These are phyloP conservation scores for Ramphastos sulfuratus DNA, from an alignment of 2,113 vertebrate species.

Conservation along the genomic window DNA sequence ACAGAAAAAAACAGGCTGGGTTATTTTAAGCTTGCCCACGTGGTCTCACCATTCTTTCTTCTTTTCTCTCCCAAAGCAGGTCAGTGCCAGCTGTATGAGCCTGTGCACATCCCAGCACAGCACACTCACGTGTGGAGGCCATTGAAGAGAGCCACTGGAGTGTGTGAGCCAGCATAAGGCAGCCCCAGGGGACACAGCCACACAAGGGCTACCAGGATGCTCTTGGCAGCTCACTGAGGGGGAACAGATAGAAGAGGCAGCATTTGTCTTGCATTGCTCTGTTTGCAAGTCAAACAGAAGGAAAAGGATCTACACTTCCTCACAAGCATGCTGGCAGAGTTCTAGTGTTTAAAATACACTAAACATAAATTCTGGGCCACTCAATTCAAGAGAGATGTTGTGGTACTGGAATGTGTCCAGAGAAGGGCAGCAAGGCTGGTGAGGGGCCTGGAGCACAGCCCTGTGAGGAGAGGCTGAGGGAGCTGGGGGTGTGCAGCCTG, in stretches of 20 bases:
- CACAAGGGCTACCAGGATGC: neutral
- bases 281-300: neutral
- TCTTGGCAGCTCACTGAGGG: neutral
- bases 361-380: neutral
- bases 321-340: neutral
- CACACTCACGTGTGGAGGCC: fast-evolving
- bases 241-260: neutral
- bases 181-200: neutral
- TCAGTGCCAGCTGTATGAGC: neutral
- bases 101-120: neutral
- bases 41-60: neutral
- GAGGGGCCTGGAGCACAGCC: no score
- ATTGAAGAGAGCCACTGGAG: neutral
- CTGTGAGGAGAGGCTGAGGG: no score
- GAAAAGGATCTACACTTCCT: neutral
- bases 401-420: no score
- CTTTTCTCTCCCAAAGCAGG: neutral
- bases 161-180: neutral
- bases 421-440: no score
- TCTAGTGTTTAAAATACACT: neutral
- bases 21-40: neutral
- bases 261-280: neutral
- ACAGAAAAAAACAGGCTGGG: neutral
- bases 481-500: no score
- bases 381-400: no score